These are phyloP conservation scores for Laticauda colubrina DNA, from an alignment of 2,113 vertebrate species.

Conservation along the genomic window DNA sequence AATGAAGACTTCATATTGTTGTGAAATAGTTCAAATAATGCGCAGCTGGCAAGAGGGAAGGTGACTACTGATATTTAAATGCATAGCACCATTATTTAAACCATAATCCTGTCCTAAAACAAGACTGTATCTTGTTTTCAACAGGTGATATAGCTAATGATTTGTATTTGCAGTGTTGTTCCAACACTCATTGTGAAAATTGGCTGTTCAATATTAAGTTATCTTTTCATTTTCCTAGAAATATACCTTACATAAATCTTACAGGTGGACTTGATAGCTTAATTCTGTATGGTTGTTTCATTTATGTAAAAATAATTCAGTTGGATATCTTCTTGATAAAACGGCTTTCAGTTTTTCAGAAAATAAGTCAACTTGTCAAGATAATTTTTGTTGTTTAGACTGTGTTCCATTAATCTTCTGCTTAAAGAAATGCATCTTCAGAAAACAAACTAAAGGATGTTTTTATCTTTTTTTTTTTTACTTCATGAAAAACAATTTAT, in stretches of 20 bases:
- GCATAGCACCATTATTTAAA: neutral
- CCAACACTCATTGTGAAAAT: neutral
- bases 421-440: constrained; percentile 9
- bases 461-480: neutral
- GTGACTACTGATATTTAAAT: neutral
- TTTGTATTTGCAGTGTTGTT: neutral
- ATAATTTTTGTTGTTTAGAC: constrained; percentile 9
- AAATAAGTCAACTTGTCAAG: constrained; percentile 30
- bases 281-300: neutral
- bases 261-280: neutral
- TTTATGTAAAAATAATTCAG: neutral
- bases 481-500: neutral
- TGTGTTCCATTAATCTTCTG: constrained; percentile 18
- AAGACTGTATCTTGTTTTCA: neutral
- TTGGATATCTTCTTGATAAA: neutral
- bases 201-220: constrained; percentile 8
- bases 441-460: neutral
- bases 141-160: neutral
- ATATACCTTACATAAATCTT: constrained; percentile 23
- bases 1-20: neutral
- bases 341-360: constrained; percentile 5
- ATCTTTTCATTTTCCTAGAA: constrained; percentile 26
- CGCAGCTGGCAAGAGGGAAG: neutral
- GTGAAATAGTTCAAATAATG: neutral
- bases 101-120: constrained; percentile 2